These are phyloP conservation scores for Mesoligia furuncula DNA, from an alignment of 2,888 invertebrate genomes.

Conservation along the genomic window DNA sequence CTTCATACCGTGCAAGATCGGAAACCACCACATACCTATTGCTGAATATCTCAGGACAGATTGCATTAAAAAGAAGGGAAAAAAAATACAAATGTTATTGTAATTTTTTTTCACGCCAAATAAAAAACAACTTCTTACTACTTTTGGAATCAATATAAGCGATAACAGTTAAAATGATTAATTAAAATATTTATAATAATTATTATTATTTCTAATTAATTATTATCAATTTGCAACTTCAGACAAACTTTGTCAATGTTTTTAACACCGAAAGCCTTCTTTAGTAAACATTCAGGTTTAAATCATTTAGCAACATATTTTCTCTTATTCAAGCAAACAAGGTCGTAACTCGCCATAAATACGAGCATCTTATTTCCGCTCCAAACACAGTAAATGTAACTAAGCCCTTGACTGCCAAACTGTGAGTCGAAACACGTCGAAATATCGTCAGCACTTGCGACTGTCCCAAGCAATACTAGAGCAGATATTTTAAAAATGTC, in stretches of 20 bases:
- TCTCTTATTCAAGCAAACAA: background rate
- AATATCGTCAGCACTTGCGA: slow-evolving; percentile 47
- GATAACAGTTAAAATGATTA: background rate
- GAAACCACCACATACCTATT: no score
- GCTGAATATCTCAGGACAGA: no score
- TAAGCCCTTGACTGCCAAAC: slow-evolving; percentile 20
- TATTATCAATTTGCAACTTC: background rate
- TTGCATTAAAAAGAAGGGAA: no score
- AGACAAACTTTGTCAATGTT: background rate
- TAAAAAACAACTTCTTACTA: no score
- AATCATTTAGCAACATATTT: background rate
- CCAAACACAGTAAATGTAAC: slow-evolving; percentile 32
- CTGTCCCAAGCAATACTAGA: slow-evolving; percentile 24
- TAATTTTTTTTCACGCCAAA: no score
- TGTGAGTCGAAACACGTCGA: slow-evolving; percentile 21
- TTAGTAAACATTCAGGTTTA: background rate
- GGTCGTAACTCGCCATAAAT: slow-evolving; percentile 2
- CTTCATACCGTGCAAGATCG: no score
- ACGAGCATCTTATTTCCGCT: slow-evolving; percentile 45
- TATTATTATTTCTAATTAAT: no score
- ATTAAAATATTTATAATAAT: background rate
- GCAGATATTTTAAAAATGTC: slow-evolving; percentile 59
- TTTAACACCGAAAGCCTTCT: background rate
- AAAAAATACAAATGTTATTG: no score
- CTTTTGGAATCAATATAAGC: background rate